Evolutionary conservation across 1,140 invertebrate genomes (phyloP), one percentile per base, ranked within the genome.

Genomic region (Philotrypesis tridentata): DNA sequence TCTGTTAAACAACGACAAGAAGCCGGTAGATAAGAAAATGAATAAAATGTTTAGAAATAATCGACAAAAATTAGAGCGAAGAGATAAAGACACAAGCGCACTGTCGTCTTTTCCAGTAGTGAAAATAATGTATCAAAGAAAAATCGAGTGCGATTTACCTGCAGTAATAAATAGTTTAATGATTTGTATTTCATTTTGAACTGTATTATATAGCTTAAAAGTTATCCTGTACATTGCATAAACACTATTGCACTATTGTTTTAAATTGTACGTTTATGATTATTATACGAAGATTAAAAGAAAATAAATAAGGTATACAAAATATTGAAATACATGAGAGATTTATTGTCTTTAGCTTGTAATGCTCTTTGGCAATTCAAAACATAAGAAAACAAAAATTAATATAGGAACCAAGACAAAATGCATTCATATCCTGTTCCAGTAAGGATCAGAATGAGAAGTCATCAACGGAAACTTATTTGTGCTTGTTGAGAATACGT

Each of bases 171-270:
- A 88, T 91, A 90, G 89, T 90, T 88, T 90, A 91, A 86, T 88
- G 83, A 91, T 91, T 91, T 91, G 89, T 91, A 90, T 91, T 86
- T 91, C 85, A 88, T 90, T 91, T 91, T 79, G 74, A 90, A 91
- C 83, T 91, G 91, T 92, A 92, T 88, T 86, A 91, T 90, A 92
- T 91, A 92, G 90, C 90, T 90, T 91, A 89, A 92, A 87, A 90
- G 85, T 82, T 90, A 91, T 91, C 88, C 90, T 91, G 90, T 92
- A 91, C 90, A 91, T 92, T 92, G 87, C 89, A 91, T 91, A 89
- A 90, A 89, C 68, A 86, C 80, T 85, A 86, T 85, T 85, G 87
- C 90, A 90, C 89, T 90, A 89, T 91, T 90, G 89, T 91, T 92
- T 91, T 87, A 75, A 90, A 90, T 87, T 89, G 87, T 92, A 90